phyloP scores from a whole-genome alignment of 2,888 invertebrate genomes.

The Caenorhabditis parvicauda region DNA sequence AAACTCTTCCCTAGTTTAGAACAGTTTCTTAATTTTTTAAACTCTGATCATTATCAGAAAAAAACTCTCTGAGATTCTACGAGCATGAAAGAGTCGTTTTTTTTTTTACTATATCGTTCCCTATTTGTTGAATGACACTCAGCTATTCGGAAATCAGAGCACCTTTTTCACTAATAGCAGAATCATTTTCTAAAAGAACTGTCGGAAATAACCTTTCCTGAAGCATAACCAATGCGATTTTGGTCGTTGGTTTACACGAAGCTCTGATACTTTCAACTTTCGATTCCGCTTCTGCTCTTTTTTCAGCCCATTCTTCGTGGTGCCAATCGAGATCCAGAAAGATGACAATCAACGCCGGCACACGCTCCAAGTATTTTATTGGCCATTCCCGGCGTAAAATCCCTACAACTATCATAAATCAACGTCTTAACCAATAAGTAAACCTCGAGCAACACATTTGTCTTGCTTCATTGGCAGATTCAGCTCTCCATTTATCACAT shows the following conservation, averaged over 20 bases:
- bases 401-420: constrained; percentile 71
- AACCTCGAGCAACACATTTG: constrained; percentile 6
- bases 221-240: constrained; percentile 39
- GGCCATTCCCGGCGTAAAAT: constrained; percentile 78
- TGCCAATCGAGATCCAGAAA: constrained; percentile 98
- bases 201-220: constrained; percentile 36
- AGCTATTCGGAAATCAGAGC: too few species aligned
- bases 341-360: constrained; percentile 81
- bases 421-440: too few species aligned
- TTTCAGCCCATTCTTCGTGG: constrained; percentile 86
- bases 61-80: too few species aligned
- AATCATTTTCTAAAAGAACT: not conserved
- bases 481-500: constrained; percentile 33
- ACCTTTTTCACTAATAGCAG: too few species aligned
- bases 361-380: constrained; percentile 34
- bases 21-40: too few species aligned
- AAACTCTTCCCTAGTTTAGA: too few species aligned
- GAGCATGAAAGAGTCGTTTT: too few species aligned
- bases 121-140: too few species aligned
- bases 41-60: too few species aligned
- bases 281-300: constrained; percentile 83
- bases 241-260: constrained; percentile 24
- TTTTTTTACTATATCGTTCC: too few species aligned
- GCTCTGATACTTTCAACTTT: constrained; percentile 40
- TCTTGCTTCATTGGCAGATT: constrained; percentile 33